These are phyloP conservation scores for Limnodromus scolopaceus DNA, from an alignment of 2,797 vertebrate species.

Conservation along the genomic window DNA sequence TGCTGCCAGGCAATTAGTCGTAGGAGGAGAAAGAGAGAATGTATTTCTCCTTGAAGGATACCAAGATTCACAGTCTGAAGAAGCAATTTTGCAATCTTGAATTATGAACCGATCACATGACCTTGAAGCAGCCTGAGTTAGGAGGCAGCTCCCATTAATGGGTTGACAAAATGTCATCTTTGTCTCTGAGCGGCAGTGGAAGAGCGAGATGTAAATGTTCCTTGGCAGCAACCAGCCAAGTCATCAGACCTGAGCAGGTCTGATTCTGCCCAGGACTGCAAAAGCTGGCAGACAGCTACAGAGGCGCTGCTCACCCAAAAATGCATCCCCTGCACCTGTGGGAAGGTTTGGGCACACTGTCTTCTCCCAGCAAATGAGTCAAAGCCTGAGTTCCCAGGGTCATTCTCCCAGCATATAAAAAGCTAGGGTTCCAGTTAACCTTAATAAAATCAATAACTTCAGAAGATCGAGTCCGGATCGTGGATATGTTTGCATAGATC, in stretches of 20 bases:
- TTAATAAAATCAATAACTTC: not conserved
- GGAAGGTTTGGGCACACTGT: rapidly evolving
- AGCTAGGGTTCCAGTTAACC: not conserved
- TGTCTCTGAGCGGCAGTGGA: not conserved
- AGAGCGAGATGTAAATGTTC: not conserved
- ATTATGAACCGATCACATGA: not conserved
- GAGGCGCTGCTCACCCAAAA: not conserved
- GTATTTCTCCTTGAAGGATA: constrained; percentile 33
- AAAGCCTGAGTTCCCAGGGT: not conserved
- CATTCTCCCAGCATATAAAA: not conserved
- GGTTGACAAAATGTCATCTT: constrained; percentile 12
- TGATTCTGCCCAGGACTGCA: not conserved
- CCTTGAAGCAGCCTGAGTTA: constrained; percentile 2
- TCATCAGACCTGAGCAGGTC: not conserved
- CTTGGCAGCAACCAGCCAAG: not conserved
- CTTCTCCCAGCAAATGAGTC: not conserved
- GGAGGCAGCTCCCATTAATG: not conserved
- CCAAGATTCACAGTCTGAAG: not conserved
- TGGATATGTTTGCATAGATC: not conserved
- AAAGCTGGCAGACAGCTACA: not conserved
- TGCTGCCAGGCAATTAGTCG: not conserved
- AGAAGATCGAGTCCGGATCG: rapidly evolving
- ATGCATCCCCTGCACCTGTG: not conserved
- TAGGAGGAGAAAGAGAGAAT: not conserved
- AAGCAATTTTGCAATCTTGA: constrained; percentile 11